These are phyloP conservation scores for Scaptomyza pallida DNA, from an alignment of 1,140 invertebrate species.

Conservation along the genomic window DNA sequence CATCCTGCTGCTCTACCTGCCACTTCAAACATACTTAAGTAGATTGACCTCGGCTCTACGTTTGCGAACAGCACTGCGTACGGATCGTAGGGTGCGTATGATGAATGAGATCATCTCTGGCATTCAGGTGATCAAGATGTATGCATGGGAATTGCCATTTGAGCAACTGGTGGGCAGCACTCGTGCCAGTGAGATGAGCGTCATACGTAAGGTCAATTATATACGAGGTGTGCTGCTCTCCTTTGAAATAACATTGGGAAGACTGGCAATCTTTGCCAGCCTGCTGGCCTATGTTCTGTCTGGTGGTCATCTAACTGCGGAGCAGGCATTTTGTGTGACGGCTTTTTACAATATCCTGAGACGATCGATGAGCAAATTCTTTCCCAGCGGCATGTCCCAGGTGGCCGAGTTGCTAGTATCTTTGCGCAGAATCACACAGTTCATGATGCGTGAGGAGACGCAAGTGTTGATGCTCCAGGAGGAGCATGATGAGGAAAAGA, in stretches of 20 bases:
- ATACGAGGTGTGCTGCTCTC: slow-evolving; percentile 89
- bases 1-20: slow-evolving; percentile 91
- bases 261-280: slow-evolving; percentile 91
- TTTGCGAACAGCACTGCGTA: slow-evolving; percentile 87
- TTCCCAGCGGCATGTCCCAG: slow-evolving; percentile 86
- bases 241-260: slow-evolving; percentile 89
- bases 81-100: slow-evolving; percentile 92
- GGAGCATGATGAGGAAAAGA: slow-evolving; percentile 34
- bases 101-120: slow-evolving; percentile 96
- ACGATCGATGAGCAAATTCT: slow-evolving; percentile 89
- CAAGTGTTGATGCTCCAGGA: slow-evolving; percentile 22
- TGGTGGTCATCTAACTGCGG: slow-evolving; percentile 84
- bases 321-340: slow-evolving; percentile 90
- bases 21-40: slow-evolving; percentile 91
- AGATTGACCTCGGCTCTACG: slow-evolving; percentile 88
- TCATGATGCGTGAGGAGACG: slow-evolving; percentile 88
- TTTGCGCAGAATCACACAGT: slow-evolving; percentile 87
- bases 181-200: slow-evolving; percentile 85
- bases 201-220: slow-evolving; percentile 87
- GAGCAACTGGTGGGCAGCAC: slow-evolving; percentile 86
- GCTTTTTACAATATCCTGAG: slow-evolving; percentile 90
- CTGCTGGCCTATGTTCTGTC: slow-evolving; percentile 90
- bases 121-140: slow-evolving; percentile 94
- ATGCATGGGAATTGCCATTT: slow-evolving; percentile 93
- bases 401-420: slow-evolving; percentile 88